Evolutionary conservation across 2,888 invertebrate genomes (phyloP).

Genomic region (Eristalis tenax): DNA sequence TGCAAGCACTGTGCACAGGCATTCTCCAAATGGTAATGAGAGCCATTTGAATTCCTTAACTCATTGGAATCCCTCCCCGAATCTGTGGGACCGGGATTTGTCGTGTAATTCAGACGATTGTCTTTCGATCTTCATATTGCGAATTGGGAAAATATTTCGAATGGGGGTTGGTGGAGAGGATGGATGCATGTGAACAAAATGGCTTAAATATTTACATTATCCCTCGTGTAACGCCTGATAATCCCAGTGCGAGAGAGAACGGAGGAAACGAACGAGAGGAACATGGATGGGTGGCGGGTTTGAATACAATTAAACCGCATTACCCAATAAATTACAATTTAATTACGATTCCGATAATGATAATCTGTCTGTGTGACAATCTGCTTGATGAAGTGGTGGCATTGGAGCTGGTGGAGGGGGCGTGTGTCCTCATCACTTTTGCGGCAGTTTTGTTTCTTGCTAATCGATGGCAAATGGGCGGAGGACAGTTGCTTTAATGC

Average conservation of each 20-base stretch:
- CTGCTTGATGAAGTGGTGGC: slow-evolving; percentile 14
- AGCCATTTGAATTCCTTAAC: background rate
- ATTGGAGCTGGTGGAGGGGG: background rate
- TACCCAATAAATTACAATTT: slow-evolving; percentile 47
- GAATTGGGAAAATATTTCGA: background rate
- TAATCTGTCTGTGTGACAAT: slow-evolving; percentile 22
- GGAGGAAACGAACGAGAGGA: too few species aligned
- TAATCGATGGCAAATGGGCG: background rate
- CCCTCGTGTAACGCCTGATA: background rate
- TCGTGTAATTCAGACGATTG: background rate
- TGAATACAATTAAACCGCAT: slow-evolving; percentile 29
- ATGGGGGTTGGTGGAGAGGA: background rate
- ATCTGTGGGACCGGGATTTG: background rate
- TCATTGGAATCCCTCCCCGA: background rate
- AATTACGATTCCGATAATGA: slow-evolving; percentile 45
- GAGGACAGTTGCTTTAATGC: background rate
- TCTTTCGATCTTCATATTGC: background rate
- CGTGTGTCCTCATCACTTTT: background rate
- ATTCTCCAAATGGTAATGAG: background rate
- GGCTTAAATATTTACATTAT: slow-evolving; percentile 22
- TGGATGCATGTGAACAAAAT: slow-evolving; percentile 5
- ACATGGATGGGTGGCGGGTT: too few species aligned
- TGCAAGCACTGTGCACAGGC: background rate
- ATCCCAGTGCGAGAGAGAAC: background rate
- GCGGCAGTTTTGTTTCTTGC: background rate